Base-by-base conservation (phyloP, 2,113 vertebrate genomes). In the Chloropsis cyanopogon region DNA sequence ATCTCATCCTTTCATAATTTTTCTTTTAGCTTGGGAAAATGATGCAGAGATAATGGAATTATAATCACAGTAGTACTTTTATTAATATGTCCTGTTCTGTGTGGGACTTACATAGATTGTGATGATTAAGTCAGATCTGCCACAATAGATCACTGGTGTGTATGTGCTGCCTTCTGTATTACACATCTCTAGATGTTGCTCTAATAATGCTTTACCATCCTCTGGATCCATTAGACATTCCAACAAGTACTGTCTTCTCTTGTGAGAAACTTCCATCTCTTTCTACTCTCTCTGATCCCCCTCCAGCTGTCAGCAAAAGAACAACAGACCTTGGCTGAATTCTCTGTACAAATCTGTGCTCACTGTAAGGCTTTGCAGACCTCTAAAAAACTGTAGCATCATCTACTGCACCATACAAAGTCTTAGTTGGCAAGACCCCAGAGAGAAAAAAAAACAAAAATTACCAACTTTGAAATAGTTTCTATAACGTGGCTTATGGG, bases 121-220 rank as follows among this genome's bases (percentile, higher is more conserved):
- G 17, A 71, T 21, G 42, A 52, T 66, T 42, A 56, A 70, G 28
- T 59, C 42, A 71, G 53, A 24, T 29, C 44, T 68, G 23, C n/a
- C 21, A 46, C 64, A 44, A 31, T 1, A 15, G 8, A 41, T 11
- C 18, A 37, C 1, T 2, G 2, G 11, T 23, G 14, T 57, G 3
- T 35, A 7, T 15, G 41, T 49, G 50, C 44, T 87, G 25, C 12
- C 19, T 21, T 72, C 39, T 49, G 7, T 44, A 37, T 49, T 14
- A 63, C 35, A 59, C 4, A 12, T 14, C 4, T 63, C 44, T 28
- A 63, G 59, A 50, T 72, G 41, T 11, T 68, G 35, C 14, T 64
- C 12, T 37, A 90, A 68, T 2, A 17, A 42, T 42, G 52, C 23
- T 82, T 61, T 17, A 71, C 12, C 31, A 28, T 35, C 7, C 17